Evolutionary conservation across 2,113 vertebrate species (phyloP).

Genomic region (Anthoscopus minutus): DNA sequence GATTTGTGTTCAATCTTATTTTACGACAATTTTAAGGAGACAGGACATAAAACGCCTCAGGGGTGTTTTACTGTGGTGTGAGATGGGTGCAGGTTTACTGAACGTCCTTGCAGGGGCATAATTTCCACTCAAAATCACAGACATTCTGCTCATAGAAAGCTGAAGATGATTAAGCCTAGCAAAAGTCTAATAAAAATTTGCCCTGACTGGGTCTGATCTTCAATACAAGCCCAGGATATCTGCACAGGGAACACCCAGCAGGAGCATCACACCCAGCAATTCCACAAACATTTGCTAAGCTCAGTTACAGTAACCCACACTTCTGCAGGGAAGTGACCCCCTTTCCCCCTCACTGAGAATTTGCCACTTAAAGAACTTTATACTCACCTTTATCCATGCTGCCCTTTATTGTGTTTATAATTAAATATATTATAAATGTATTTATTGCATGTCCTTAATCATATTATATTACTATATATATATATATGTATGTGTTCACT

Average conservation of each 20-base stretch:
- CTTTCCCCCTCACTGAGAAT: background rate
- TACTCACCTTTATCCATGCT: background rate
- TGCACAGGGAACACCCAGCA: background rate
- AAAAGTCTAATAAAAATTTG: background rate
- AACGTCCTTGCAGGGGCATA: background rate
- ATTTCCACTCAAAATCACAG: background rate
- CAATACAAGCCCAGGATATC: background rate
- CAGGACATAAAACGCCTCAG: background rate
- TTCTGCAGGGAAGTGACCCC: background rate
- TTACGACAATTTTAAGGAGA: background rate
- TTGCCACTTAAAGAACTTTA: background rate
- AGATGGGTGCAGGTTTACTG: background rate
- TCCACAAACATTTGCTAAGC: background rate
- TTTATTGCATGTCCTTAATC: no score
- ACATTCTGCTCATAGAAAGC: background rate
- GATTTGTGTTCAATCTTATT: background rate
- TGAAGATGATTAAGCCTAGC: background rate
- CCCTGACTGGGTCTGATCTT: background rate
- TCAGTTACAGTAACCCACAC: background rate
- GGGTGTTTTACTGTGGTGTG: background rate
- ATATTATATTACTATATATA: no score
- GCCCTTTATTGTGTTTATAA: no score
- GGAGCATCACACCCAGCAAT: background rate
- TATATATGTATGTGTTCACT: no score
- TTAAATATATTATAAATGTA: no score